Conservation (phyloP, 2,888 invertebrate genomes). For the Apocheima hispidaria region DNA sequence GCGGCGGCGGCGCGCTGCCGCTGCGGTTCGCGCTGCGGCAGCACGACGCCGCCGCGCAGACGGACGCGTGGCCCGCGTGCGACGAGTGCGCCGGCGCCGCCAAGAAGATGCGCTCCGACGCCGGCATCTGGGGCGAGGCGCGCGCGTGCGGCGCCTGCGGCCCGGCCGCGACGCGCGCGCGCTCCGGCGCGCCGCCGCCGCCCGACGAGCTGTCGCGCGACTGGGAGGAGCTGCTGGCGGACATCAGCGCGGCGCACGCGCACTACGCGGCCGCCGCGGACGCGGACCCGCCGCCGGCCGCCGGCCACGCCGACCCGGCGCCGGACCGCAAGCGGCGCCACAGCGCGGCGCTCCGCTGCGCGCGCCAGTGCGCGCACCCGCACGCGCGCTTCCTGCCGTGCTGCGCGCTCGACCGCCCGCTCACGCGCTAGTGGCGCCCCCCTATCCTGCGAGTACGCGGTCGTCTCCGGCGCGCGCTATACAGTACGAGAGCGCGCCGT, state of each 20-base stretch:
- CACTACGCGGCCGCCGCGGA: constrained; percentile 70
- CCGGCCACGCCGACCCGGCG: constrained; percentile 19
- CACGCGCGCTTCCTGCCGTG: constrained; percentile 84
- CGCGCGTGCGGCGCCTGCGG: constrained; percentile 67
- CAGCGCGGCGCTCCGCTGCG: constrained; percentile 73
- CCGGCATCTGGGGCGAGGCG: constrained; percentile 64
- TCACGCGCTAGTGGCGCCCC: constrained; percentile 69
- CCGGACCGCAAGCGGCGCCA: constrained; percentile 87
- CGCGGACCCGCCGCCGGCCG: constrained; percentile 19
- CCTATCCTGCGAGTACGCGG: too few relatives aligned
- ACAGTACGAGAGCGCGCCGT: too few relatives aligned
- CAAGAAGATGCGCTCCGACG: constrained; percentile 74
- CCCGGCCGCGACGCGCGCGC: constrained; percentile 57
- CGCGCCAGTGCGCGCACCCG: constrained; percentile 67
- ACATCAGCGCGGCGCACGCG: constrained; percentile 85
- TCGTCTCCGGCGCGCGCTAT: constrained; percentile 4
- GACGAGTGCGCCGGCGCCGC: constrained; percentile 72
- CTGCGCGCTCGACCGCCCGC: constrained; percentile 77
- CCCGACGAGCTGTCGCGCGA: constrained; percentile 85
- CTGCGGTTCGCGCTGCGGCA: constrained; percentile 88
- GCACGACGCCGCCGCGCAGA: constrained; percentile 70
- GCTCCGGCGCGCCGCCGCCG: constrained; percentile 38
- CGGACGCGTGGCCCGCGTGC: constrained; percentile 66
- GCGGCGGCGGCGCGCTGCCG: constrained; percentile 79
- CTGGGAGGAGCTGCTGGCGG: constrained; percentile 87